phyloP scores from a whole-genome alignment of 1,140 invertebrate genomes.

The Diorhabda sublineata region DNA sequence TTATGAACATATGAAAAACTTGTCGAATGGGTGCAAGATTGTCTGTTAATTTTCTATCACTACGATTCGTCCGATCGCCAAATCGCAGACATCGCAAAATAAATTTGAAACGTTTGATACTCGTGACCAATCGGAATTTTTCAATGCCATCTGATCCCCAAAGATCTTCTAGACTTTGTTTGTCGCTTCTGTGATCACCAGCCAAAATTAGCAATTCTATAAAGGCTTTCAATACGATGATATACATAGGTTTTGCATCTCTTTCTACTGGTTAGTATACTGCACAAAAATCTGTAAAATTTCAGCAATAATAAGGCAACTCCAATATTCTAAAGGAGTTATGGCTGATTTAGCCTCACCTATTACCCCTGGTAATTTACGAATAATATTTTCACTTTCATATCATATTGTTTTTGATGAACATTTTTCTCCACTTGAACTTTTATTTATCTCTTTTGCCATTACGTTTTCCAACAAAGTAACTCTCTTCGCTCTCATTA shows the following conservation, averaged over 20 bases:
- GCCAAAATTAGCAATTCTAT: conserved; percentile 24
- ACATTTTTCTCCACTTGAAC: conserved; percentile 4
- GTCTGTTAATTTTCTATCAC: conserved; percentile 27
- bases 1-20: conserved; percentile 39
- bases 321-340: conserved; percentile 18
- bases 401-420: conserved; percentile 10
- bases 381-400: neutral
- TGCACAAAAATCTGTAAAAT: conserved; percentile 16
- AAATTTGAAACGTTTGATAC: conserved; percentile 35
- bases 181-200: conserved; percentile 29
- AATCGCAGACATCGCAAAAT: conserved; percentile 30
- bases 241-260: conserved; percentile 3
- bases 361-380: conserved; percentile 6
- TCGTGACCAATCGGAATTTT: conserved; percentile 28
- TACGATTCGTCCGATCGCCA: conserved; percentile 26
- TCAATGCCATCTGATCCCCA: conserved; percentile 30
- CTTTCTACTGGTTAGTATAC: conserved; percentile 16
- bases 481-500: neutral
- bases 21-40: conserved; percentile 32
- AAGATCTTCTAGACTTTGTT: conserved; percentile 34
- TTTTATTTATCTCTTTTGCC: neutral
- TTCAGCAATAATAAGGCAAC: conserved; percentile 15
- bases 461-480: conserved; percentile 9
- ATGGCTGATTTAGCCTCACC: conserved; percentile 5
- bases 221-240: conserved; percentile 14